Evolutionary conservation across 2,888 invertebrate genomes (phyloP), one percentile per base, ranked within the genome.

Genomic region (Drosophila atroscutellata): DNA sequence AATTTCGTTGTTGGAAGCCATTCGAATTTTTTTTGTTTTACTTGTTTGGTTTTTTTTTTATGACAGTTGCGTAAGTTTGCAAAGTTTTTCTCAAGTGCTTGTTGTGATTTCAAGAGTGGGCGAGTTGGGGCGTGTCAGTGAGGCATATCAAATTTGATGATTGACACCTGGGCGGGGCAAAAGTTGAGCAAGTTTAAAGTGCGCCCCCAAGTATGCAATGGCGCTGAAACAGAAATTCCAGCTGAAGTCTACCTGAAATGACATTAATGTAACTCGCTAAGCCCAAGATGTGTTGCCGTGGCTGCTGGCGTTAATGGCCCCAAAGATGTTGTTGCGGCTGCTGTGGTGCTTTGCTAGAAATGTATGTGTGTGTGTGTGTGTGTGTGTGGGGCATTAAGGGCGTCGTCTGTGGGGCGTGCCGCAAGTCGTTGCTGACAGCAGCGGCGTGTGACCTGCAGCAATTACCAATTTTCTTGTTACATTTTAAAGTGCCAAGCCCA

Each of bases 401-500:
- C 62, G 68, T 68, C 26, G 68, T 60, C 30, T 67, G 62, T 69
- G 69, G 57, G 69, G 70, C 62, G 74, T 71, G 70, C 55, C 56
- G 65, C 74, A 69, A 62, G 74, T 73, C 75, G 63, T 75, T 76
- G 75, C 62, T 77, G 72, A 63, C 76, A 76, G 68, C 73, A 77
- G 66, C 58, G 67, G 75, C 79, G 65, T 79, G 75, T 85, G 88
- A 86, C 89, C 86, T 83, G 77, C 76, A 77, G 84, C 86, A 86
- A 86, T 86, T 86, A 86, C 89, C 86, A 86, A 86, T 89, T 88
- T 86, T 79, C 82, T 82, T 82, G 83, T 80, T 79, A 76, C 83
- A 79, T 66, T 85, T 82, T 77, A 80, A 85, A 82, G 80, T 61
- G 71, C 67, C 73, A 30, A 45, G 45, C 24, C 45, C 24, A 45